Evolutionary conservation across 2,113 vertebrate species (phyloP).

Genomic region (Rhipidura dahli): DNA sequence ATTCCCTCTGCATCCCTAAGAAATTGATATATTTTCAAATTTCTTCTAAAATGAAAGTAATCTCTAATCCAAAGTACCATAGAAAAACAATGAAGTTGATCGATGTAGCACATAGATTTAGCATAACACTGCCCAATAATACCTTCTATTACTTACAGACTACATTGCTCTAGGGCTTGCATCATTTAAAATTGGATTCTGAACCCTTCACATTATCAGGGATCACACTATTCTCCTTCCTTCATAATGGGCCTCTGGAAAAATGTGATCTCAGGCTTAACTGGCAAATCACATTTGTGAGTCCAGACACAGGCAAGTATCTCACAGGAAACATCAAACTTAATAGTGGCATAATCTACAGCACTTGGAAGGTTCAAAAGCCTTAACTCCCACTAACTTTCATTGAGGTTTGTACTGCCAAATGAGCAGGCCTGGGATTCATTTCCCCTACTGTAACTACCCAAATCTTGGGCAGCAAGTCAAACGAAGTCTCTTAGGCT

Average conservation of each 20-base stretch:
- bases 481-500: neutral
- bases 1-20: neutral
- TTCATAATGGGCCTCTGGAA: neutral
- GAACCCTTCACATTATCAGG: neutral
- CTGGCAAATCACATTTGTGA: neutral
- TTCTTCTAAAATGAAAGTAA: neutral
- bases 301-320: constrained; percentile 1
- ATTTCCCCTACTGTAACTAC: neutral
- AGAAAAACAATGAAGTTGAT: neutral
- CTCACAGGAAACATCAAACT: constrained; percentile 53
- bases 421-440: constrained; percentile 13
- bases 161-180: neutral
- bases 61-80: neutral
- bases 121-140: neutral
- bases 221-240: neutral
- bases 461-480: constrained; percentile 6
- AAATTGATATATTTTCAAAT: neutral
- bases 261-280: constrained; percentile 8
- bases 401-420: constrained; percentile 20
- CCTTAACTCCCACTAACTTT: constrained; percentile 24
- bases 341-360: constrained; percentile 37
- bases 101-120: rapidly evolving
- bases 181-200: neutral
- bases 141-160: neutral
- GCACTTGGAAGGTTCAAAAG: constrained; percentile 42